Percentiles rank a stretch among this genome's conserved stretches.
phyloP scores from a whole-genome alignment of 1,140 invertebrate genomes.

The Ridgeia piscesae region DNA sequence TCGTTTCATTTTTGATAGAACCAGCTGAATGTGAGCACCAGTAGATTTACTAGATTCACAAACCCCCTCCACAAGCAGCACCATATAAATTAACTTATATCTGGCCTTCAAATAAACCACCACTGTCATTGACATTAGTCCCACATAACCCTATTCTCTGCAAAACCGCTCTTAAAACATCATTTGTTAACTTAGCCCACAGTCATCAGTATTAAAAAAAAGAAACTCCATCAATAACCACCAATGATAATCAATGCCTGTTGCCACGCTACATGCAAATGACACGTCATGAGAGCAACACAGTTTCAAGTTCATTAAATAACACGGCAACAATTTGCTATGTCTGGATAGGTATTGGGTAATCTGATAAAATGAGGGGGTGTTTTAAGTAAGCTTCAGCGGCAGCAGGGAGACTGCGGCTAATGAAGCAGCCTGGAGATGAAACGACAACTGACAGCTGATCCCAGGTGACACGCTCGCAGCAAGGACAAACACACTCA shows the following conservation, averaged over 20 bases:
- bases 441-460: not conserved
- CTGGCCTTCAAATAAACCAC: not conserved
- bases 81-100: too few relatives aligned
- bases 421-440: not conserved
- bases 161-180: not conserved
- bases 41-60: too few relatives aligned
- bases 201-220: not conserved
- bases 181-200: not conserved
- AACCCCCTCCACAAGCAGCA: too few relatives aligned
- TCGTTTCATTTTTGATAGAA: too few relatives aligned
- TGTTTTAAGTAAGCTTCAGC: not conserved
- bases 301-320: not conserved
- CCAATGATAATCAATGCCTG: not conserved
- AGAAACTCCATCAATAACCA: not conserved
- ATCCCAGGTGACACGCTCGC: not conserved
- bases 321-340: not conserved
- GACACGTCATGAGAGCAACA: not conserved
- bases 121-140: not conserved
- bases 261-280: not conserved
- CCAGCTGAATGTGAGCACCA: too few relatives aligned
- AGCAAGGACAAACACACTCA: too few relatives aligned
- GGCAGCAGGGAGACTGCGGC: not conserved
- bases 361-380: not conserved
- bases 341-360: not conserved
- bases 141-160: not conserved